Evolutionary conservation across 1,140 invertebrate species (phyloP).

Genomic region (Drosophila rhopaloa): DNA sequence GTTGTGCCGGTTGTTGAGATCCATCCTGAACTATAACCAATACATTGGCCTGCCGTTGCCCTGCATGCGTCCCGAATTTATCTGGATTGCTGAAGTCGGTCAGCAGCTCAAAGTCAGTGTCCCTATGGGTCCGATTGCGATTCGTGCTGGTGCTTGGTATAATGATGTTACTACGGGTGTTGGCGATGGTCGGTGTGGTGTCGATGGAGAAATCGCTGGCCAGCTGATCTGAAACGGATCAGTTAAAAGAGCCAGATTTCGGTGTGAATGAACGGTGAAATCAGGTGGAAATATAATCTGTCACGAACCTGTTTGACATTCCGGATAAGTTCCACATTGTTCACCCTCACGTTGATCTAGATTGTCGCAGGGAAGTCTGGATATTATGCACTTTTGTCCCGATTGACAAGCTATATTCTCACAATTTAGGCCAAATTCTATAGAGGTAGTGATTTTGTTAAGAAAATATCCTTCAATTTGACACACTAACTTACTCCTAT

Average conservation of each 20-base stretch:
- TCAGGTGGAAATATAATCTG: background rate
- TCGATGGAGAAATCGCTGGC: slow-evolving; percentile 58
- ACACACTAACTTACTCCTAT: slow-evolving; percentile 38
- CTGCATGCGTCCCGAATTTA: slow-evolving; percentile 35
- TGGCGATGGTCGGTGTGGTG: slow-evolving; percentile 69
- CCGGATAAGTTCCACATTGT: slow-evolving; percentile 51
- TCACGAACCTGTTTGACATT: slow-evolving; percentile 49
- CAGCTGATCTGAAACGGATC: slow-evolving; percentile 70
- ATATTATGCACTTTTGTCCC: slow-evolving; percentile 30
- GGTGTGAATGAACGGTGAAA: slow-evolving; percentile 2
- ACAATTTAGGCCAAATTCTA: slow-evolving; percentile 56
- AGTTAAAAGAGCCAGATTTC: slow-evolving; percentile 31
- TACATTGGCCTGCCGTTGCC: slow-evolving; percentile 60
- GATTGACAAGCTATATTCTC: slow-evolving; percentile 42
- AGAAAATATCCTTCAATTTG: background rate
- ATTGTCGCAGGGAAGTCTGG: slow-evolving; percentile 29
- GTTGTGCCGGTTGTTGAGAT: slow-evolving; percentile 24
- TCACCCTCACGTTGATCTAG: slow-evolving; percentile 32
- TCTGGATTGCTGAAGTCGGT: slow-evolving; percentile 11
- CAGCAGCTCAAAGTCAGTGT: slow-evolving; percentile 55
- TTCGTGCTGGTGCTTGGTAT: slow-evolving; percentile 58
- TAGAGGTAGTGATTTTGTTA: background rate
- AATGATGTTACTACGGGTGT: slow-evolving; percentile 52
- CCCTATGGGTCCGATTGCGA: slow-evolving; percentile 13
- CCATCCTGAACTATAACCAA: slow-evolving; percentile 68